Percentiles rank a stretch among this genome's conserved stretches.
Conservation (phyloP, 2,888 invertebrate species). For the Neoaliturus tenellus region DNA sequence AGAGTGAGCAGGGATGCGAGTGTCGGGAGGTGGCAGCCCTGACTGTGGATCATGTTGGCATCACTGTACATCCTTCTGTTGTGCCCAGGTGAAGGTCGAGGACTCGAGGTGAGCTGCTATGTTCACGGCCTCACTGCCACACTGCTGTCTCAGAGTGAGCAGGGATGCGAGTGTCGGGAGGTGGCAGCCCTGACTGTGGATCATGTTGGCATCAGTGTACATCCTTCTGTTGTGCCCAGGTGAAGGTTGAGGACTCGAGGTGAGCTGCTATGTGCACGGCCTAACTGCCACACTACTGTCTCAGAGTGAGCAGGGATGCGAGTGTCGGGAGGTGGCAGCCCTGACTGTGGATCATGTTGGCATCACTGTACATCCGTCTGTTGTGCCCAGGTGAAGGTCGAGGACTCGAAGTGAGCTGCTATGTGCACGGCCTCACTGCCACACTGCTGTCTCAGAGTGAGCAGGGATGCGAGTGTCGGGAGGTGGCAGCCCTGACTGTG, state of each 20-base stretch:
- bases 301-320: slow-evolving; percentile 72
- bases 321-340: neutral
- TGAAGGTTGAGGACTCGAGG: slow-evolving; percentile 47
- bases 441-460: slow-evolving; percentile 73
- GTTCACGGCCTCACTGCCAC: slow-evolving; percentile 73
- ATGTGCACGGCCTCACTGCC: slow-evolving; percentile 73
- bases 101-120: slow-evolving; percentile 70
- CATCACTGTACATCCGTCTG: slow-evolving; percentile 65
- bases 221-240: slow-evolving; percentile 48
- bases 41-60: slow-evolving; percentile 71
- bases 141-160: slow-evolving; percentile 73
- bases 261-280: slow-evolving; percentile 72
- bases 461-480: slow-evolving; percentile 68
- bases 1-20: slow-evolving; percentile 72
- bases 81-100: neutral
- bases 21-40: neutral
- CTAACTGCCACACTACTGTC: slow-evolving; percentile 72
- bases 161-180: slow-evolving; percentile 67
- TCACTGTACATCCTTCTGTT: slow-evolving; percentile 65
- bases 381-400: neutral
- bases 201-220: slow-evolving; percentile 70
- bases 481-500: slow-evolving; percentile 65
- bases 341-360: slow-evolving; percentile 71
- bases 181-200: slow-evolving; percentile 69
- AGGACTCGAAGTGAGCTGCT: slow-evolving; percentile 69